Evolutionary conservation across 2,888 invertebrate species (phyloP), one percentile per base, ranked within the genome.

Genomic region (Brenthis daphne): DNA sequence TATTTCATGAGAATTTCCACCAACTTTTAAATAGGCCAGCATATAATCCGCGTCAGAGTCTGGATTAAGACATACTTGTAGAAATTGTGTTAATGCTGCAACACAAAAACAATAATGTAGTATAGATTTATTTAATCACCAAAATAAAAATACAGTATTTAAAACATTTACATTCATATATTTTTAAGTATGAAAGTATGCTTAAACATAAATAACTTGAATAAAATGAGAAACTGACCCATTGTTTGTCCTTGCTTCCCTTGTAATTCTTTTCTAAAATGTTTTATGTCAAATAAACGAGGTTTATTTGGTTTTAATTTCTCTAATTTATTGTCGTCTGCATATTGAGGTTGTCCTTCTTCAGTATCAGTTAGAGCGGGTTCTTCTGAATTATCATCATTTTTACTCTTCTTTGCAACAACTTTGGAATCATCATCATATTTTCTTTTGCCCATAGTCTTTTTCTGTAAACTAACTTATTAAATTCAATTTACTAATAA

Each of bases 1-100:
- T 64, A 97, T 89, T 85, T 97, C 96, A 61, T 95, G 90, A 0
- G 95, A 94, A 78, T 94, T 95, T 2, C 96, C 96, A 2, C 96
- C 96, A 67, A 92, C 90, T 76, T 95, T 94, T 20, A 97, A 88
- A 80, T 96, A 97, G 73, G 95, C 94, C 1, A 93, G 83, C 54
- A 95, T 87, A 80, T 94, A 92, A 79, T 94, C 86, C 73, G 91
- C 83, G 76, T 90, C 80, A 66, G 84, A 86, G 69, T 92, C 88
- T 13, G 93, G 89, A 61, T 93, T 89, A 8, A 91, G 83, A 61
- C 94, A 94, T 56, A 94, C 89, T 79, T 94, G 89, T 2, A 96
- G 81, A 77, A 96, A 96, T 78, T 95, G 95, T 56, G 93, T 94
- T 14, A 96, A 77, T 47, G 92, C 95, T 95, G 88, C 67, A 91